Evolutionary conservation across 2,113 vertebrate genomes (phyloP), one percentile per base, ranked within the genome.

Genomic region (Protobothrops flavoviridis): DNA sequence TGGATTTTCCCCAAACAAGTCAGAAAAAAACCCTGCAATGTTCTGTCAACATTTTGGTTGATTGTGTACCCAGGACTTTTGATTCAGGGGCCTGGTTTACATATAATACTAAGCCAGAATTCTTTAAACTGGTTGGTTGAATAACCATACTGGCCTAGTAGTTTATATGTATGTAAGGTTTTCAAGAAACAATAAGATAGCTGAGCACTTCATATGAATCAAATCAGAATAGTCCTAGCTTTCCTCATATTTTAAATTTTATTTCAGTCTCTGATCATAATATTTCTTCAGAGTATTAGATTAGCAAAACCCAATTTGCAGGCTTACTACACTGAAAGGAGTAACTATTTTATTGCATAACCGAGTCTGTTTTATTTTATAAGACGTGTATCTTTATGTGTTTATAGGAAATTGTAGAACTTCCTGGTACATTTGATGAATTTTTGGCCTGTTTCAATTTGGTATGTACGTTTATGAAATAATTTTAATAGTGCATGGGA

Each of bases 341-440:
- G 29, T 43, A 29, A 90, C 3, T 81, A 55, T 50, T 26, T 3
- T 23, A 23, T 7, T 45, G 12, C 0, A 0, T 52, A 91, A 89
- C 85, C 43, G 21, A 4, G 24, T 74, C 39, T 33, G 50, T 88
- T 15, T 64, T 43, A 59, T 91, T 13, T 69, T 11, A 15, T 90
- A 85, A 91, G 26, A 89, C 9, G 2, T 85, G 87, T 26, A 61
- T 94, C 9, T 57, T 94, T 93, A 48, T 96, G 11, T 87, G 90
- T 94, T 91, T 94, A 74, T 91, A 97, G 96, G 94, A 91, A 96
- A 95, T 93, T 24, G 43, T 93, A 61, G 87, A 92, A 15, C 95
- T 94, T 91, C 90, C 95, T 95, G 91, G 26, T 74, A 96, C 26
- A 61, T 95, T 95, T 95, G 94, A 97, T 93, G 96, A 97, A 93